Base-by-base conservation (phyloP, 2,888 invertebrate species). In the Euplagia quadripunctaria region DNA sequence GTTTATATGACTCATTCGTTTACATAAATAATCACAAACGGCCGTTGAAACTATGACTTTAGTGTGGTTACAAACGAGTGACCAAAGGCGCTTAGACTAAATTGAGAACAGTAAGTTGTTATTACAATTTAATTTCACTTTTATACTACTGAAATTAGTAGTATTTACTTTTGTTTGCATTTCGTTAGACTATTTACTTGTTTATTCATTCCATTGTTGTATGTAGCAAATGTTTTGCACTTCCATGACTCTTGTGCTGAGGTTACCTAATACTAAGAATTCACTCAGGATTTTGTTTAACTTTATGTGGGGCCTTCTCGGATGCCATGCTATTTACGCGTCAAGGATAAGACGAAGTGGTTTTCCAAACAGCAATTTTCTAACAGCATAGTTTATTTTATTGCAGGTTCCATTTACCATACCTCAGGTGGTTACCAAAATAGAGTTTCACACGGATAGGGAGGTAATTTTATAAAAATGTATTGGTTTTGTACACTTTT, bases 1-100 rank as follows among this genome's bases (percentile, higher is more conserved):
- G 77, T 68, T 75, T 20, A 67, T 73, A 79, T 79, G 82, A 85
- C 67, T 85, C 84, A 85, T 77, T 77, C 77, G 71, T 80, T 82
- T 77, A 84, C 70, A 76, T 77, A 81, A 79, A 80, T 75, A 71
- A 75, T 78, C 74, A 73, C 80, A 78, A 72, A 74, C 71, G 71
- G 73, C 75, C 80, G 73, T 79, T 82, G 80, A 70, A 72, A 78
- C 72, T 63, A 75, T 78, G 72, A 73, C 75, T 74, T 67, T 43
- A n/a, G 66, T 73, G 78, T 61, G 71, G 72, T 79, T 49, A 72
- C 49, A 42, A 63, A 61, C 68, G 71, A 67, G 65, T 67, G 51
- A 70, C 68, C 17, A 69, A 67, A 42, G n/a, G 16, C 71, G 71
- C 51, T 42, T 2, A 31, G 2, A 31, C 31, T 31, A 31, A 31